Evolutionary conservation across 2,797 vertebrate species (phyloP).

Genomic region (Geotrypetes seraphini): DNA sequence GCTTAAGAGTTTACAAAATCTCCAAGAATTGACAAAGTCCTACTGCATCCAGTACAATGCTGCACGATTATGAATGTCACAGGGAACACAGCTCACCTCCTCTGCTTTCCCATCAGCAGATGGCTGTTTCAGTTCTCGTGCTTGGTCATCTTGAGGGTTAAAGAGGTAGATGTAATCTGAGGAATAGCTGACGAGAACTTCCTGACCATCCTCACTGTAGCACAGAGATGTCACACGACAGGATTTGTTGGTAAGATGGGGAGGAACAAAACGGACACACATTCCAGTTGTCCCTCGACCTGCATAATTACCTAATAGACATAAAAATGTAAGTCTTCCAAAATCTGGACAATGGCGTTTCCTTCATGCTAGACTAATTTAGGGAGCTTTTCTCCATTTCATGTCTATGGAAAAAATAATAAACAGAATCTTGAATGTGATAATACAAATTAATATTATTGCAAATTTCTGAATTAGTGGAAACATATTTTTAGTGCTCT

Average conservation of each 20-base stretch:
- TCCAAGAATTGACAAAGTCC: no score
- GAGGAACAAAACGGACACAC: slow-evolving; percentile 90
- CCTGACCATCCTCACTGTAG: slow-evolving; percentile 91
- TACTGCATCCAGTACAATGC: no score
- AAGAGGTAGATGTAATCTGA: slow-evolving; percentile 97
- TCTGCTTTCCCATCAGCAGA: slow-evolving; percentile 84
- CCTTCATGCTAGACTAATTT: no score
- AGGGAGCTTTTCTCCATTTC: not conserved
- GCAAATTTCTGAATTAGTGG: not conserved
- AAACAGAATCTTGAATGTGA: not conserved
- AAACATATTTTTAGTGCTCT: no score
- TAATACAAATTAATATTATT: not conserved
- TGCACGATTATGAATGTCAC: no score
- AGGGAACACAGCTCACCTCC: slow-evolving; percentile 74
- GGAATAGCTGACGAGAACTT: slow-evolving; percentile 96
- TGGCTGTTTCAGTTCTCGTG: slow-evolving; percentile 87
- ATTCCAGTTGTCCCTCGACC: slow-evolving; percentile 87
- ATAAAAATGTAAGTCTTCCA: not conserved
- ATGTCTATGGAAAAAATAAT: no score
- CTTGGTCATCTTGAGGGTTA: slow-evolving; percentile 90
- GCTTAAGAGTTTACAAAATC: no score
- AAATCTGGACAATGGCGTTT: no score
- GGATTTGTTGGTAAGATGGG: slow-evolving; percentile 90
- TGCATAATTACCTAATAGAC: slow-evolving; percentile 77
- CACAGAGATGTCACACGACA: slow-evolving; percentile 93